Conservation (phyloP, 2,888 invertebrate species). For the Nemoura dubitans region DNA sequence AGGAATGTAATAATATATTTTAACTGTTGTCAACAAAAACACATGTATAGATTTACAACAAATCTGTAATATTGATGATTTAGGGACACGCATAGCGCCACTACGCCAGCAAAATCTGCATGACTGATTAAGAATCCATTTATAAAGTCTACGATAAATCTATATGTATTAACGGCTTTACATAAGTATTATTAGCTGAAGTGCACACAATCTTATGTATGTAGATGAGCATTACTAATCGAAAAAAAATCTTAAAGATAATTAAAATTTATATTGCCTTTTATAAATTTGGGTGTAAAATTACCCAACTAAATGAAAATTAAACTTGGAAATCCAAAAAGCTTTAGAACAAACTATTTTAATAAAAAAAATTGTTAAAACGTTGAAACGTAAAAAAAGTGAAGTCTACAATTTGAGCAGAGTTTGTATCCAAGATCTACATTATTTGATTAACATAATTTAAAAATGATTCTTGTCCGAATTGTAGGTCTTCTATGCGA, state of each 20-base stretch:
- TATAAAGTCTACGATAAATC: conserved; percentile 44
- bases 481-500: conserved; percentile 29
- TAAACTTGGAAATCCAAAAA: conserved; percentile 29
- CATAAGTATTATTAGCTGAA: conserved; percentile 48
- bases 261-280: conserved; percentile 23
- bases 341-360: conserved; percentile 27
- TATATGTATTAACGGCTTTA: conserved; percentile 49
- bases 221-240: conserved; percentile 46
- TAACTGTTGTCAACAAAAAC: conserved; percentile 49
- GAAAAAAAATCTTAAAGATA: conserved; percentile 37
- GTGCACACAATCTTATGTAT: conserved; percentile 46
- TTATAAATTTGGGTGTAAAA: conserved; percentile 34
- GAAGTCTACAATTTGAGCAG: conserved; percentile 24
- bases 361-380: conserved; percentile 20
- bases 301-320: conserved; percentile 27
- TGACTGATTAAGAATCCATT: conserved; percentile 47
- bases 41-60: conserved; percentile 48
- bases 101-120: conserved; percentile 47
- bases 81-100: conserved; percentile 46
- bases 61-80: conserved; percentile 42
- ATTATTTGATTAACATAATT: neutral
- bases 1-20: conserved; percentile 50
- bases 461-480: neutral
- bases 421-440: conserved; percentile 42
- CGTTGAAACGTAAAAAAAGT: neutral